phyloP scores from a whole-genome alignment of 2,113 vertebrate species.

The Egretta garzetta region DNA sequence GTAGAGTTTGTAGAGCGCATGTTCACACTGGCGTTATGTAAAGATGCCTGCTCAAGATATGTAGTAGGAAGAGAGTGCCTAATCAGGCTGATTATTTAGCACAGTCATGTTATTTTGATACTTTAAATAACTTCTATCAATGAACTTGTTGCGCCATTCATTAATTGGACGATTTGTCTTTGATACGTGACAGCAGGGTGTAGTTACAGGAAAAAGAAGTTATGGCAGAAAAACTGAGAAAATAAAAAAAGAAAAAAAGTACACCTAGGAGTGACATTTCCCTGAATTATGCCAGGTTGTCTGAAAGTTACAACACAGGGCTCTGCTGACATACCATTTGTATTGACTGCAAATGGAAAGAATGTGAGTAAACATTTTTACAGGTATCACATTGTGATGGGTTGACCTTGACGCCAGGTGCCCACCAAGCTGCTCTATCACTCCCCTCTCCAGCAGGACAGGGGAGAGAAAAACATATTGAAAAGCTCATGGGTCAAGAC shows the following conservation, averaged over 20 bases:
- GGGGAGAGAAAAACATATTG: too few species aligned
- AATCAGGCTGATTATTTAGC: not conserved
- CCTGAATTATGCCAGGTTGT: not conserved
- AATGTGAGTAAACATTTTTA: not conserved
- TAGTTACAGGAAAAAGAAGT: not conserved
- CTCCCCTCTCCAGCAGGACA: too few species aligned
- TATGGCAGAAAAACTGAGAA: not conserved
- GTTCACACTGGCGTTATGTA: not conserved
- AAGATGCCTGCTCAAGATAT: not conserved
- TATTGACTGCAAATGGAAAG: not conserved
- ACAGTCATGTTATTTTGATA: not conserved
- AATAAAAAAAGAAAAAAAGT: not conserved
- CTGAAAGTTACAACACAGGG: not conserved
- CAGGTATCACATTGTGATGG: not conserved
- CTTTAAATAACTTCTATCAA: not conserved
- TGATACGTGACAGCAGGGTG: not conserved
- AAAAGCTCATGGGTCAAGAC: too few species aligned
- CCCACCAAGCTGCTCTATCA: too few species aligned
- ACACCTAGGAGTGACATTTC: not conserved
- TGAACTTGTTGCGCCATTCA: not conserved
- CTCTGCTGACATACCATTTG: not conserved
- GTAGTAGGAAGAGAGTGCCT: not conserved
- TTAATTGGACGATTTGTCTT: not conserved
- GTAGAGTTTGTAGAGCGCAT: not conserved
- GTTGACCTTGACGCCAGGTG: too few species aligned